phyloP scores from a whole-genome alignment of 2,797 vertebrate species.

The Macroramphosus scolopax region DNA sequence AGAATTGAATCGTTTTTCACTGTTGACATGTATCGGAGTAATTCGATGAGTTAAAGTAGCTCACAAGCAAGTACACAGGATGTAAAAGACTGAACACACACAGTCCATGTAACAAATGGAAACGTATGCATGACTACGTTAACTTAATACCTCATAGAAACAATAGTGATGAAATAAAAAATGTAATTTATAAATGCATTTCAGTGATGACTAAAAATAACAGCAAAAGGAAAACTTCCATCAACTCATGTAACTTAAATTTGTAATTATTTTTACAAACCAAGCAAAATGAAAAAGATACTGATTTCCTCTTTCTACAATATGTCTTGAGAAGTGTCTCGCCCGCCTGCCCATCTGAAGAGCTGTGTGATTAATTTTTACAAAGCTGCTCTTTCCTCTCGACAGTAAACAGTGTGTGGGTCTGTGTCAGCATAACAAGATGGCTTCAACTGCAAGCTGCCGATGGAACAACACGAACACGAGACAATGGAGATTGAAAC shows the following conservation, averaged over 20 bases:
- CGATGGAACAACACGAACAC: conserved; percentile 21
- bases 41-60: background rate
- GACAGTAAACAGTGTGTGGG: conserved; percentile 45
- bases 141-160: too few relatives aligned
- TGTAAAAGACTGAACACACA: background rate
- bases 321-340: background rate
- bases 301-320: background rate
- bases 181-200: too few relatives aligned
- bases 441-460: too few relatives aligned
- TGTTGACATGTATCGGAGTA: conserved; percentile 5
- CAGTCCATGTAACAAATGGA: too few relatives aligned
- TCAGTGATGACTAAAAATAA: too few relatives aligned
- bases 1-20: too few relatives aligned
- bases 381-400: conserved; percentile 18
- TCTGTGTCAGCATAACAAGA: too few relatives aligned
- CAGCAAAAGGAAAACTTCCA: too few relatives aligned
- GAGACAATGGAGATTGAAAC: conserved; percentile 22
- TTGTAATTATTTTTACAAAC: background rate
- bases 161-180: too few relatives aligned
- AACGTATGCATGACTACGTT: too few relatives aligned
- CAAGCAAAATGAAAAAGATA: background rate
- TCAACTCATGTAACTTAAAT: background rate
- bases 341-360: background rate
- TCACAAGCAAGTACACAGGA: background rate
- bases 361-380: conserved; percentile 18